Conservation (phyloP, 2,113 vertebrate species). For the Nesogale talazaci region DNA sequence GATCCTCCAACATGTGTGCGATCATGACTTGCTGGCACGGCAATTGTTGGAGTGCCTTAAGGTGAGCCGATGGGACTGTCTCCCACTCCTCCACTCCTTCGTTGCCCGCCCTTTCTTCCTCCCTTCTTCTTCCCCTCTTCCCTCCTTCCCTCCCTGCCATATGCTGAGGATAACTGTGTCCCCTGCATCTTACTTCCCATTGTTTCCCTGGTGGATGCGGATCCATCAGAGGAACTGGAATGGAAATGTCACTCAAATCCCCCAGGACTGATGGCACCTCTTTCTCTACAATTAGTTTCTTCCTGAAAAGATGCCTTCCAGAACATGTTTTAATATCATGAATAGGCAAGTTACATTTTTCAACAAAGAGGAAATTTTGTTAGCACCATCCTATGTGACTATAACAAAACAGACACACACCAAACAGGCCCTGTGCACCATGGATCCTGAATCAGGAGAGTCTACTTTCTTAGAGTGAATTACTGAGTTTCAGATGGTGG, state of each 20-base stretch:
- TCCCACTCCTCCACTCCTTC: too few species aligned
- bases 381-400: not conserved
- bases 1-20: not conserved
- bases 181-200: not conserved
- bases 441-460: not conserved
- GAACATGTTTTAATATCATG: not conserved
- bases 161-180: not conserved
- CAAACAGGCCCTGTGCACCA: too few species aligned
- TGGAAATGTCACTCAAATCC: not conserved
- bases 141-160: not conserved
- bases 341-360: not conserved
- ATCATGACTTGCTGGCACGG: not conserved
- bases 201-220: not conserved
- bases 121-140: not conserved
- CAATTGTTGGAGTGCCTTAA: too few species aligned
- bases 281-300: not conserved
- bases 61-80: too few species aligned
- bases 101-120: too few species aligned
- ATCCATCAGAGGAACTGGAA: not conserved
- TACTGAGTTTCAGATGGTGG: not conserved
- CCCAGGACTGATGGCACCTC: not conserved
- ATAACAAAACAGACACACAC: not conserved
- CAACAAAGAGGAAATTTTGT: not conserved
- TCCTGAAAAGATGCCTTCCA: constrained; percentile 12
- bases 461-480: constrained; percentile 16